phyloP scores from a whole-genome alignment of 2,888 invertebrate genomes.

The Automeris io region DNA sequence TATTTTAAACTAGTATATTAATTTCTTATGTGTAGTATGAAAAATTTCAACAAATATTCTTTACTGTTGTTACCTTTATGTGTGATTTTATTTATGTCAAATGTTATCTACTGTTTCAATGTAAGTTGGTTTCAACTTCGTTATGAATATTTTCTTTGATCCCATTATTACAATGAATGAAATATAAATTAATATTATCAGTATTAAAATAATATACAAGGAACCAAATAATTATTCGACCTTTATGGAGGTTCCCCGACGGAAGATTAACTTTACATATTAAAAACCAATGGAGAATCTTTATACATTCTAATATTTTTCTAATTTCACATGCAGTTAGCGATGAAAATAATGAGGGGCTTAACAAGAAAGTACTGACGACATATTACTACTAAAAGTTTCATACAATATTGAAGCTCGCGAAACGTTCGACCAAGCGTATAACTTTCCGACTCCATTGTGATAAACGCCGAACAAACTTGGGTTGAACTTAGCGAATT shows the following conservation, averaged over 20 bases:
- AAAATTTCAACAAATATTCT: no score
- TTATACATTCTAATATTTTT: not conserved
- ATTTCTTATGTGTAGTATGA: no score
- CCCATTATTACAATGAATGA: no score
- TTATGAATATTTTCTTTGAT: no score
- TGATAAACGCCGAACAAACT: constrained; percentile 47
- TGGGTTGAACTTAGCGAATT: constrained; percentile 43
- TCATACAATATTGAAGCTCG: constrained; percentile 45
- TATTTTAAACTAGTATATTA: no score
- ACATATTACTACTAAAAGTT: constrained; percentile 45
- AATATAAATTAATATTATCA: no score
- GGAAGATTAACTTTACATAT: not conserved
- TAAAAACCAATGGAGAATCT: not conserved
- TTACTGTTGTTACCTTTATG: no score
- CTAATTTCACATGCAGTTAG: constrained; percentile 1
- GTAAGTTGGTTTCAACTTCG: no score
- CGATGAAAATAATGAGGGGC: constrained; percentile 5
- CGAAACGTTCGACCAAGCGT: constrained; percentile 26
- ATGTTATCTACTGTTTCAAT: no score
- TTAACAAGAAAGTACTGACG: constrained; percentile 14
- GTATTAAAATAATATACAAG: not conserved
- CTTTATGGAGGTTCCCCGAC: not conserved
- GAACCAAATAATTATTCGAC: not conserved
- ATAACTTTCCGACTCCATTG: constrained; percentile 47
- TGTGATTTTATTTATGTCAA: no score